Conservation (phyloP, 1,140 invertebrate genomes). For the Antheraea mylitta region DNA sequence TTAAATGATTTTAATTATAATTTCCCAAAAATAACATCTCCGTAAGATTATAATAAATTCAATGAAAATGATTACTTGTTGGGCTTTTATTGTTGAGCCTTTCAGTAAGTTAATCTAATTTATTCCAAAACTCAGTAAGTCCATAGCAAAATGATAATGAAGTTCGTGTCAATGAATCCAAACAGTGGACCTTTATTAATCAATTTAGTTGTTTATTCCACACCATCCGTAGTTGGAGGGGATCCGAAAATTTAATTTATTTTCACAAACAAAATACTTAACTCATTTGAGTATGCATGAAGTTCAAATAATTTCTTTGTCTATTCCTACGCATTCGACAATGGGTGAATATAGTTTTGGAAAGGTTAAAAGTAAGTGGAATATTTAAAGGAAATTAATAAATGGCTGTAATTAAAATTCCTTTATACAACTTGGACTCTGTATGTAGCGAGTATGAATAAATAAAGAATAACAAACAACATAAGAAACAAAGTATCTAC, state of each 20-base stretch:
- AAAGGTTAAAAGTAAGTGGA: too few species aligned
- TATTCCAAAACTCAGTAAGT: constrained; percentile 8
- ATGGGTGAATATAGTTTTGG: too few species aligned
- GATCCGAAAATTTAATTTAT: constrained; percentile 13
- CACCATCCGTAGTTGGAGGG: background rate
- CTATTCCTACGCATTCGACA: too few species aligned
- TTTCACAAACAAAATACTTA: constrained; percentile 5
- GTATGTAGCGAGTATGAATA: too few species aligned
- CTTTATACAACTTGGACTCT: too few species aligned
- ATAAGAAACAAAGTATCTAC: too few species aligned
- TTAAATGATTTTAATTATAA: too few species aligned
- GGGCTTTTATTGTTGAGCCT: background rate
- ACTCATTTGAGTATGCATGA: constrained; percentile 2
- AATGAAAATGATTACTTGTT: background rate
- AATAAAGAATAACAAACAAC: too few species aligned
- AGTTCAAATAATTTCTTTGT: background rate
- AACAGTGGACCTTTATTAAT: constrained; percentile 14
- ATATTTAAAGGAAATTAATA: too few species aligned
- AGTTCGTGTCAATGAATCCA: constrained; percentile 20
- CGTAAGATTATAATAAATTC: background rate
- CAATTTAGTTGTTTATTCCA: constrained; percentile 15
- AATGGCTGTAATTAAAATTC: too few species aligned
- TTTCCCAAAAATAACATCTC: background rate
- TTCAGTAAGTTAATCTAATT: constrained; percentile 12
- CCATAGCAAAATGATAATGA: constrained; percentile 17